These are phyloP conservation scores for Toxostoma redivivum DNA, from an alignment of 2,113 vertebrate genomes.

Conservation along the genomic window DNA sequence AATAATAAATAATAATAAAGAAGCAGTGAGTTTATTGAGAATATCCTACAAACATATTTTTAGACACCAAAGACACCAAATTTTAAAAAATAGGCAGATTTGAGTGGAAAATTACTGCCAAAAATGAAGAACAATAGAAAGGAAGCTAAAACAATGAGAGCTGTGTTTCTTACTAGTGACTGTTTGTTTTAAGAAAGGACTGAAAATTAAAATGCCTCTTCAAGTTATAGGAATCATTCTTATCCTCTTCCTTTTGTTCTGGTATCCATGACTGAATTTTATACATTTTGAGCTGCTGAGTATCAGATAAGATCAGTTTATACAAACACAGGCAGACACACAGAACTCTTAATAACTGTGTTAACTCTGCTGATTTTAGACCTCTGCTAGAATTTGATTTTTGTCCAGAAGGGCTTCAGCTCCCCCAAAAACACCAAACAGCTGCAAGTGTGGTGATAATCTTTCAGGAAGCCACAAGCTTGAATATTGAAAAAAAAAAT, in stretches of 20 bases:
- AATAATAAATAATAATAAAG: neutral
- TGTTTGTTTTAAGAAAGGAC: slow-evolving; percentile 56
- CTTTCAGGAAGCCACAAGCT: slow-evolving; percentile 1
- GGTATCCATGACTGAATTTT: neutral
- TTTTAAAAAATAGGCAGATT: neutral
- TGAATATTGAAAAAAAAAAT: neutral
- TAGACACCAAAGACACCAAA: neutral
- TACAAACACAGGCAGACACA: slow-evolving; percentile 20
- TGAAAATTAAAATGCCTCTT: slow-evolving; percentile 45
- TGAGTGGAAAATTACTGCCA: neutral
- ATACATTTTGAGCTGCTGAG: slow-evolving; percentile 12
- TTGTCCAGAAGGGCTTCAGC: neutral
- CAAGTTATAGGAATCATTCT: neutral
- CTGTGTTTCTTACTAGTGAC: neutral
- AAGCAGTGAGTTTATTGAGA: neutral
- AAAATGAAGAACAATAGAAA: neutral
- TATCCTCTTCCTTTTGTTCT: neutral
- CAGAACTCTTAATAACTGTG: slow-evolving; percentile 12
- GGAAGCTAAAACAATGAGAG: neutral
- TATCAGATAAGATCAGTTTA: slow-evolving; percentile 24
- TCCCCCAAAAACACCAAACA: neutral
- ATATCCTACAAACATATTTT: neutral
- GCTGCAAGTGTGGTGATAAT: neutral
- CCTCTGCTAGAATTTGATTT: neutral
- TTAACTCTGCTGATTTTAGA: slow-evolving; percentile 41